These are phyloP conservation scores for Psilopsiagon aurifrons DNA, from an alignment of 2,113 vertebrate genomes.

Conservation along the genomic window DNA sequence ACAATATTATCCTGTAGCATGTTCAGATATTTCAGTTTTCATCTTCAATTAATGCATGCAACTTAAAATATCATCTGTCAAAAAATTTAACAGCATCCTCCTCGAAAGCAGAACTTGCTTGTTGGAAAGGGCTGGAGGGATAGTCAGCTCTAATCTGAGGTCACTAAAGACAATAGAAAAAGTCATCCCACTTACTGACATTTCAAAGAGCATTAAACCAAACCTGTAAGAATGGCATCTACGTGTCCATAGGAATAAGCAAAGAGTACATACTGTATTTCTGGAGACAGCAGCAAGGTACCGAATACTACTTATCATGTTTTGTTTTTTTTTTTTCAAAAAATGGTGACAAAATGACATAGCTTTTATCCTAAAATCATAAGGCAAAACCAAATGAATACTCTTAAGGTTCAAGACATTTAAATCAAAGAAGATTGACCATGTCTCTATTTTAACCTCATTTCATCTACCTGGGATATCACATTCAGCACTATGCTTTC, in stretches of 20 bases:
- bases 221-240: not conserved
- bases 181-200: not conserved
- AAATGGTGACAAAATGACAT: not conserved
- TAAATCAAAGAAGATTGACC: not conserved
- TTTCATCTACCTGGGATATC: not conserved
- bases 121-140: not conserved
- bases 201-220: not conserved
- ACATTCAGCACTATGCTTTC: not conserved
- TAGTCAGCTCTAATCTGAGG: not conserved
- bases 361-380: not conserved
- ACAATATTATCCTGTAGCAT: not conserved
- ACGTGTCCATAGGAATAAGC: not conserved
- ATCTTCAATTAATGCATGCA: not conserved
- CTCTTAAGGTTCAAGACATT: not conserved
- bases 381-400: not conserved
- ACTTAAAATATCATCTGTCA: not conserved
- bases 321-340: not conserved
- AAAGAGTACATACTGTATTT: not conserved
- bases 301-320: not conserved
- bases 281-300: not conserved
- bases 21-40: not conserved
- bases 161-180: not conserved
- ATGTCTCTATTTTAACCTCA: not conserved
- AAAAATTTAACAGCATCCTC: not conserved
- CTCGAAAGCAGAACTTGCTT: not conserved